Base-by-base conservation (phyloP, 2,888 invertebrate species). In the Drosophila nr. perissopoda region DNA sequence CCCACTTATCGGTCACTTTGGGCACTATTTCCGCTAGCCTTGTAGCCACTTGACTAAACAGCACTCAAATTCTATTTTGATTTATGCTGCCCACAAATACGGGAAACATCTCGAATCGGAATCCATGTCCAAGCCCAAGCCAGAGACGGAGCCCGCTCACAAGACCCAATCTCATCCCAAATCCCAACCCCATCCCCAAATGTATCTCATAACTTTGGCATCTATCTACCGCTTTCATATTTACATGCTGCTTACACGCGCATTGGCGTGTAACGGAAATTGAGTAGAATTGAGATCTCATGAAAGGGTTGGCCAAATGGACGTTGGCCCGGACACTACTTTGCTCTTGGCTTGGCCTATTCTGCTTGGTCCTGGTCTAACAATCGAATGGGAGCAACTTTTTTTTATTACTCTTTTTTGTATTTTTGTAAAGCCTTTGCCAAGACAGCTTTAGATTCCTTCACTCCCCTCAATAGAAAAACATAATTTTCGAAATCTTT, bases 181-280 rank as follows among this genome's bases (percentile, higher is more conserved):
- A 7, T 13, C 4, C n/a, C 34, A 38, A 2, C 45, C 16, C 56
- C 53, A 64, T 48, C 58, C 58, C 57, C 58, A 78, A 74, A 68
- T 84, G 82, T 73, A 82, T 76, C 82, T 83, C 82, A 84, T 86
- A 84, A 86, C 87, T 86, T 76, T 73, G 76, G 73, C 84, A 83
- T 86, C 87, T 59, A 73, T 83, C 69, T 86, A 64, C 76, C 67
- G 74, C 76, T 75, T 79, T 83, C 82, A 77, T 86, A 84, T 84
- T 82, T 85, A 85, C 87, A 87, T 85, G 87, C 87, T 87, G 74
- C 85, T 85, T 85, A 85, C 80, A 87, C 83, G 87, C 85, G 85
- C 85, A 85, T 78, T 84, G 85, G 80, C 78, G 80, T 82, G 85
- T 82, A 85, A 84, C 85, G 82, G 85, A 84, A 87, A 86, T 83